A percentile compares a stretch with the other conserved stretches of the same genome.
Conservation (phyloP, 2,113 vertebrate species). For the Proterorhinus semilunaris region DNA sequence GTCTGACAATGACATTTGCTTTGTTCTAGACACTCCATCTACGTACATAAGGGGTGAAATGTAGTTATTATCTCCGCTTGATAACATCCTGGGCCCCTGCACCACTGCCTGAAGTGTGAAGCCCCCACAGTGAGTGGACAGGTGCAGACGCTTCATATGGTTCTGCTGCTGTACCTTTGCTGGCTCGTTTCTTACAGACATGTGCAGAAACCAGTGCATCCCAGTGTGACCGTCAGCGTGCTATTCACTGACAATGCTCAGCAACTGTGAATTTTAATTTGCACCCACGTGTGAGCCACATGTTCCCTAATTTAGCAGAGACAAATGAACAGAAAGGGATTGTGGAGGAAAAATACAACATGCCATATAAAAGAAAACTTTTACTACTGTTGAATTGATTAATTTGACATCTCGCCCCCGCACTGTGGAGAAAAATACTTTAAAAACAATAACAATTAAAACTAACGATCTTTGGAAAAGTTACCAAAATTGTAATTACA, state of each 20-base stretch:
- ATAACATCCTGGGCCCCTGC: not conserved
- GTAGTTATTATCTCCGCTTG: not conserved
- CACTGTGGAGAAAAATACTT: not conserved
- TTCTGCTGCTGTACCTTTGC: conserved; percentile 26
- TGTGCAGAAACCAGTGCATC: conserved; percentile 8
- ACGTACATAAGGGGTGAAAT: not conserved
- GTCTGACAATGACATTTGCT: not conserved
- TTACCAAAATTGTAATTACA: no score
- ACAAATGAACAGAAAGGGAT: conserved; percentile 23
- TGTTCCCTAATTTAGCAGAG: conserved; percentile 21
- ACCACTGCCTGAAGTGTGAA: conserved; percentile 10
- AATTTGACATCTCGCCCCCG: not conserved
- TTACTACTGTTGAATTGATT: no score
- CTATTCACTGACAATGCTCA: conserved; percentile 15
- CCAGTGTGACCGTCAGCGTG: conserved; percentile 17
- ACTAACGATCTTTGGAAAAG: no score
- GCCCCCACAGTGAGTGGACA: conserved; percentile 20
- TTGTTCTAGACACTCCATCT: not conserved
- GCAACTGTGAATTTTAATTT: conserved; percentile 45
- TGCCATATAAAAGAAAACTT: not conserved
- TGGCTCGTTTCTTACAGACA: conserved; percentile 29
- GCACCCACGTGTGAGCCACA: conserved; percentile 32
- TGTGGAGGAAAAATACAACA: conserved; percentile 8
- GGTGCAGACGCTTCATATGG: conserved; percentile 25
- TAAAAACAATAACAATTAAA: not conserved